Conservation (phyloP, 1,140 invertebrate genomes). For the Euglossa dilemma region DNA sequence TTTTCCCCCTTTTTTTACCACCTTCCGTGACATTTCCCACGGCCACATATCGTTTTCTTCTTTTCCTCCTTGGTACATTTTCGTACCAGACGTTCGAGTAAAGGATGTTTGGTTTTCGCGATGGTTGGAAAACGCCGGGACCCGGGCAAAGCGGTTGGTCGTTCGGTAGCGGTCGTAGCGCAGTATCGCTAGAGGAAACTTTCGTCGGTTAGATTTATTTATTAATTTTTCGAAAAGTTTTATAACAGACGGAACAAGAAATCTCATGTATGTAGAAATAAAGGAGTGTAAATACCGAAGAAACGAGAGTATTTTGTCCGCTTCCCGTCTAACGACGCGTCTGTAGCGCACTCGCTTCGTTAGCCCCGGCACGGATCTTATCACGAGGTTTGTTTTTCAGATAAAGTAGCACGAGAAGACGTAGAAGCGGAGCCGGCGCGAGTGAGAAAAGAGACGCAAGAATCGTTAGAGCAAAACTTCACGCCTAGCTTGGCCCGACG, state of each 20-base stretch:
- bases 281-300: conserved; percentile 73
- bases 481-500: conserved; percentile 78
- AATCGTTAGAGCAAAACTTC: conserved; percentile 73
- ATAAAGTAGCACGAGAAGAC: conserved; percentile 61
- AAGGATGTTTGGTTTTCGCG: no score
- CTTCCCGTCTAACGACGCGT: conserved; percentile 13
- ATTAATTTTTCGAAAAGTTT: conserved; percentile 70
- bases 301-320: conserved; percentile 44
- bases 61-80: not conserved
- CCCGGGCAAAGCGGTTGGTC: not conserved
- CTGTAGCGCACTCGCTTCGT: not conserved
- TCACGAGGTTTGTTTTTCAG: conserved; percentile 55
- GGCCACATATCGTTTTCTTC: not conserved
- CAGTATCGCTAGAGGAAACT: conserved; percentile 14
- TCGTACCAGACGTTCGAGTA: not conserved
- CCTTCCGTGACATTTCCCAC: not conserved
- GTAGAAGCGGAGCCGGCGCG: conserved; percentile 51
- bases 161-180: not conserved
- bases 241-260: conserved; percentile 50
- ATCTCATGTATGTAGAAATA: conserved; percentile 75
- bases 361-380: conserved; percentile 29
- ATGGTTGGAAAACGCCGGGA: not conserved
- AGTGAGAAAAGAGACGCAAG: conserved; percentile 67
- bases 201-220: conserved; percentile 52
- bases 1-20: not conserved